Evolutionary conservation across 2,888 invertebrate genomes (phyloP).

Genomic region (Lamellibrachia satsuma): DNA sequence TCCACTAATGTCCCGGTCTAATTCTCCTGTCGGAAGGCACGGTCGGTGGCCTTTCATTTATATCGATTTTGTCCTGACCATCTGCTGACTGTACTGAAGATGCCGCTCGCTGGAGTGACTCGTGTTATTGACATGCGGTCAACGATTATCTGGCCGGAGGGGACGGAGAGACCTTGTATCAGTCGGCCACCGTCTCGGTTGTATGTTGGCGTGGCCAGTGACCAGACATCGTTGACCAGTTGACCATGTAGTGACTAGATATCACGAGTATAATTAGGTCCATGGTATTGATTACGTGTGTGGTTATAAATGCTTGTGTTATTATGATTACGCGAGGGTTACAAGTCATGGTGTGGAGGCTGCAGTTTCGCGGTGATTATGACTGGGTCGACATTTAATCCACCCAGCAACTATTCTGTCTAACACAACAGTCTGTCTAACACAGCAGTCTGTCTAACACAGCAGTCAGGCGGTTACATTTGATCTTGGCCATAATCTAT

Average conservation of each 20-base stretch:
- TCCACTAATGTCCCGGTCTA: background rate
- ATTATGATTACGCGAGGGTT: background rate
- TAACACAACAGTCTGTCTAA: too few relatives aligned
- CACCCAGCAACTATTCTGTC: background rate
- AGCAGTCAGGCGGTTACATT: background rate
- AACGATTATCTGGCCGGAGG: background rate
- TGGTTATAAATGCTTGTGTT: background rate
- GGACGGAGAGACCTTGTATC: background rate
- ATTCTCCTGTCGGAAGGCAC: background rate
- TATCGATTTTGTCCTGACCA: background rate
- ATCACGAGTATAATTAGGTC: too few relatives aligned
- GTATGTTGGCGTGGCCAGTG: background rate
- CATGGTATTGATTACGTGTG: background rate
- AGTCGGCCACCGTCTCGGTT: background rate
- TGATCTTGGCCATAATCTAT: background rate
- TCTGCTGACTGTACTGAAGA: background rate
- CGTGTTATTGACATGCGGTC: constrained; percentile 12
- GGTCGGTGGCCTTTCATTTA: background rate
- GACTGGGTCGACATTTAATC: background rate
- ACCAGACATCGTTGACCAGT: too few relatives aligned
- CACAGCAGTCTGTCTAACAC: too few relatives aligned
- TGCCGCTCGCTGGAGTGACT: background rate
- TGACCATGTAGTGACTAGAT: too few relatives aligned
- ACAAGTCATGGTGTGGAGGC: background rate
- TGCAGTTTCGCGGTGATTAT: background rate